These are phyloP conservation scores for Clarias batrachus DNA, from an alignment of 2,113 vertebrate genomes.

Conservation along the genomic window DNA sequence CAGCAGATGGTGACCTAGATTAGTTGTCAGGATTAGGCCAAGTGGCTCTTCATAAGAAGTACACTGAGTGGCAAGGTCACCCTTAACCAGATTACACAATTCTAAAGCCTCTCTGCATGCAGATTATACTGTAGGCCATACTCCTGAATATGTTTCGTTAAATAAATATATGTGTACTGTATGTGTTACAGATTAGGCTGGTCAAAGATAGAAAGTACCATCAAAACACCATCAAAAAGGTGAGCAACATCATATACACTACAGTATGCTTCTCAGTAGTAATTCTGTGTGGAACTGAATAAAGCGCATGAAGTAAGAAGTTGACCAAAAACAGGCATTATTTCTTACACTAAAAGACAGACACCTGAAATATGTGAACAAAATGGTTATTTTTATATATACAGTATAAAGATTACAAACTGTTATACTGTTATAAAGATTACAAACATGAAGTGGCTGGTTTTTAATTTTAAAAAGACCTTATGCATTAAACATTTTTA, in stretches of 20 bases:
- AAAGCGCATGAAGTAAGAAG: background rate
- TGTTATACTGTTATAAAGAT: background rate
- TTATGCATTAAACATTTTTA: background rate
- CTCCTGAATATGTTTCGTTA: background rate
- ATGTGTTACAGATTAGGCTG: background rate
- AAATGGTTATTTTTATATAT: background rate
- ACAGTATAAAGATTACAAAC: background rate
- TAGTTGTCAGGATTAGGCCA: conserved; percentile 51
- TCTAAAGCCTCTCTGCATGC: conserved; percentile 23
- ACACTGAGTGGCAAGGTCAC: conserved; percentile 47
- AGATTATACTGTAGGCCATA: conserved; percentile 16
- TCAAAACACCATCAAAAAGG: background rate
- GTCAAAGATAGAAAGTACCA: background rate
- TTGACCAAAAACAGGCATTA: background rate
- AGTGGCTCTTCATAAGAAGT: conserved; percentile 46
- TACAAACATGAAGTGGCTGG: background rate
- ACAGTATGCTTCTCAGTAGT: background rate
- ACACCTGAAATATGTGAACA: background rate
- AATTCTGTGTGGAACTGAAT: background rate
- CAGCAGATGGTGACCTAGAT: conserved; percentile 64
- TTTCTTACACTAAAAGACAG: background rate
- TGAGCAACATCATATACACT: background rate
- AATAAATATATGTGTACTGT: background rate
- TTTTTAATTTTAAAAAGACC: background rate
- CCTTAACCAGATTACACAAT: conserved; percentile 53